Percentiles rank a stretch among this genome's conserved stretches.
phyloP scores from a whole-genome alignment of 1,140 invertebrate species.

The Oryctes rhinoceros region DNA sequence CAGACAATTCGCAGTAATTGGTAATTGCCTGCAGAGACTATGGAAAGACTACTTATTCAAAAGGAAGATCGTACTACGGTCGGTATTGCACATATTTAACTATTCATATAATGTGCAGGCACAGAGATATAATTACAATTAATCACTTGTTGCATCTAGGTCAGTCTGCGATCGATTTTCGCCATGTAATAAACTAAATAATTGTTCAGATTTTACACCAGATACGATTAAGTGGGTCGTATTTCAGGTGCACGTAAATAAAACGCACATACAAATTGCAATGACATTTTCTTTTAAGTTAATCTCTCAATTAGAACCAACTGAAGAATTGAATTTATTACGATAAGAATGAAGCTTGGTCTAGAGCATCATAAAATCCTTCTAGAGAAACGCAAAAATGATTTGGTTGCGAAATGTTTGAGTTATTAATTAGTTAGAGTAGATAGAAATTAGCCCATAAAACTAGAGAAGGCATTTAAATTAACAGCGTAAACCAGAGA shows the following conservation, averaged over 20 bases:
- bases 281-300: too few species aligned
- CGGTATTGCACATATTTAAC: neutral
- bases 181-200: neutral
- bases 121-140: constrained; percentile 1
- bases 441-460: too few species aligned
- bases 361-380: too few species aligned
- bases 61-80: neutral
- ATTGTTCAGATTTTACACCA: neutral
- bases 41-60: neutral
- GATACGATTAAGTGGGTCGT: neutral
- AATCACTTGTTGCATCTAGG: constrained; percentile 23
- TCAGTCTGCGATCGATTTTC: constrained; percentile 18
- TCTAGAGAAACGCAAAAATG: too few species aligned
- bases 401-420: too few species aligned
- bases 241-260: neutral
- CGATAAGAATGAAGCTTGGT: too few species aligned
- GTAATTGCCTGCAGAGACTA: neutral
- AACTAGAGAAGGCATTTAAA: too few species aligned
- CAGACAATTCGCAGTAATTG: neutral
- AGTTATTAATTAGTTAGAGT: too few species aligned
- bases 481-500: too few species aligned
- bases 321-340: too few species aligned
- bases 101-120: neutral
- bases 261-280: too few species aligned
- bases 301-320: too few species aligned